phyloP scores from a whole-genome alignment of 2,888 invertebrate genomes.

The Trichopoda pennipes region DNA sequence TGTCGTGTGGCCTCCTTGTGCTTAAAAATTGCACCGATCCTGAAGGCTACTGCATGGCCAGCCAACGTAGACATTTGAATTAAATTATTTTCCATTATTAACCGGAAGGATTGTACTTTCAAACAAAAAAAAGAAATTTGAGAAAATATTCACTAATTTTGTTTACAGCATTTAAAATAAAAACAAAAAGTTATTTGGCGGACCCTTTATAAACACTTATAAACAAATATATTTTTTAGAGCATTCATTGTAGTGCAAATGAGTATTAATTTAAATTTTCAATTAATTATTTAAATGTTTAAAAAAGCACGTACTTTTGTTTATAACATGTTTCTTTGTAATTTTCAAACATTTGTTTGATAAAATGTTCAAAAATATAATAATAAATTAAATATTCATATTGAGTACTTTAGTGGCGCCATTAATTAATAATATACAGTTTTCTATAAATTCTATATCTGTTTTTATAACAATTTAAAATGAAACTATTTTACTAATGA shows the following conservation, averaged over 20 bases:
- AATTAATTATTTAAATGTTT: conserved; percentile 31
- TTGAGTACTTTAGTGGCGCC: conserved; percentile 30
- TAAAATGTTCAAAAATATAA: conserved; percentile 1
- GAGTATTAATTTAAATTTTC: conserved; percentile 7
- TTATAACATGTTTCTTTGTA: conserved; percentile 19
- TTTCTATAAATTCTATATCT: neutral
- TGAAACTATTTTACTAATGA: neutral
- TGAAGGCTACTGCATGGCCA: too few species aligned
- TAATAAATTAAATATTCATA: conserved; percentile 50
- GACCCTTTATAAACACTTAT: too few species aligned
- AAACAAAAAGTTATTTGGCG: too few species aligned
- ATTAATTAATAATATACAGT: conserved; percentile 35
- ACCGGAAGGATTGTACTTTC: too few species aligned
- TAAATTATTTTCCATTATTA: too few species aligned
- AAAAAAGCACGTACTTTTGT: conserved; percentile 23
- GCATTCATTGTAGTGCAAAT: conserved; percentile 2
- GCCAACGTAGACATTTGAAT: too few species aligned
- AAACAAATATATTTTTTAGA: conserved; percentile 4
- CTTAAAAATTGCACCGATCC: too few species aligned
- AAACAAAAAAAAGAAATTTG: too few species aligned
- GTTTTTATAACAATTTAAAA: conserved; percentile 3
- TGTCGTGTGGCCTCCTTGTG: too few species aligned
- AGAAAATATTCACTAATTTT: too few species aligned
- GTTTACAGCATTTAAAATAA: too few species aligned
- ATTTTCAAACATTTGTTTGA: conserved; percentile 16